Evolutionary conservation across 2,888 invertebrate species (phyloP), one percentile per base, ranked within the genome.

Genomic region (Nomada fucata): DNA sequence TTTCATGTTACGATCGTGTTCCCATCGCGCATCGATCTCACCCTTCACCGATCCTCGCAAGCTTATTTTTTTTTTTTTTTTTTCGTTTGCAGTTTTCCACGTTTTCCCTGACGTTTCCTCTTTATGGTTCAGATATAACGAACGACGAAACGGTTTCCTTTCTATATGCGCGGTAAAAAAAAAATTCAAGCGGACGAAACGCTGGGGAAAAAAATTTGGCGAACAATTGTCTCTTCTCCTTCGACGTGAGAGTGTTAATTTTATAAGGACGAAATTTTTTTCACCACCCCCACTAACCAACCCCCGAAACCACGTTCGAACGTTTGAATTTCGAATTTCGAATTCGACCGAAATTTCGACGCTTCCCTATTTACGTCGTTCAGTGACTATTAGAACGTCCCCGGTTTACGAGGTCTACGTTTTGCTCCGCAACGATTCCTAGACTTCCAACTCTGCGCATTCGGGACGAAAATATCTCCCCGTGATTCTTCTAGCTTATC

Each of bases 1-100:
- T 15, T 50, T n/a, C n/a, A 10, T 20, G 52, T 76, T 76, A 76
- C 52, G 76, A 73, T 76, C 64, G 29, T 20, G 52, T 18, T 23
- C 23, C 44, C 74, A 23, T 65, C 13, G 26, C 44, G 26, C 52
- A 74, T 77, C 65, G 60, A 74, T 65, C 53, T 29, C 36, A 18
- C 50, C 13, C 50, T 18, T 18, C 18, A 50, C 18, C 50, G 50
- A 50, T 50, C 55, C 36, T 36, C 36, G 36, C 36, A 23, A 11
- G 57, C 50, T 57, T 67, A 60, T 36, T 61, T 68, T 68, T 67
- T 75, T 59, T 23, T 59, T 23, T 23, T 23, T 23, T 26, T 2
- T 50, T 18, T 13, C 18, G 18, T 47, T 5, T 18, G 18, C 42
- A 23, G 5, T 53, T 36, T 67, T 3, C 36, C 15, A n/a, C 15